These are phyloP conservation scores for Nasua narica DNA, from an alignment of 2,797 vertebrate genomes.

Conservation along the genomic window DNA sequence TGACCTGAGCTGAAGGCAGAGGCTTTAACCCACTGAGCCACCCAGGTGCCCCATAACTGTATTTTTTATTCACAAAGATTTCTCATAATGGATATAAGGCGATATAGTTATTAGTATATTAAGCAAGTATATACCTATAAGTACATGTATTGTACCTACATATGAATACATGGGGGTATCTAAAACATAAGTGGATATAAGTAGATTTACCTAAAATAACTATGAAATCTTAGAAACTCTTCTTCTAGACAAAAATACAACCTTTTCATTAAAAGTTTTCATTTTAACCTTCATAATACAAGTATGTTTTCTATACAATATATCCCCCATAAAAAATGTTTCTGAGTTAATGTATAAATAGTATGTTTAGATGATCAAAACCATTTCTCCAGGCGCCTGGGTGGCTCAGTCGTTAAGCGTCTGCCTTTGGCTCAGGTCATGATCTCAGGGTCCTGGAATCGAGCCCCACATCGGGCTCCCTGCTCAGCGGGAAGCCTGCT, in stretches of 20 bases:
- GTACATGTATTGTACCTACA: neutral
- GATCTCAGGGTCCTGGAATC: too few species aligned
- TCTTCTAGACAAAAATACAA: neutral
- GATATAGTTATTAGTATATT: neutral
- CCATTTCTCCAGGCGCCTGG: neutral
- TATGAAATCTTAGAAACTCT: slow-evolving; percentile 3
- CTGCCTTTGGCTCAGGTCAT: too few species aligned
- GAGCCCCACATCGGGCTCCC: too few species aligned
- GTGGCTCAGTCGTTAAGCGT: too few species aligned
- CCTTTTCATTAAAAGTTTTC: neutral
- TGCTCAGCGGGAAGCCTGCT: too few species aligned
- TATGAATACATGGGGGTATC: neutral
- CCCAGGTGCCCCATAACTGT: neutral
- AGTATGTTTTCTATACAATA: neutral
- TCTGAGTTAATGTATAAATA: neutral
- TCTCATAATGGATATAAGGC: neutral
- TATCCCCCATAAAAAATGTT: neutral
- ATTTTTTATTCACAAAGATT: neutral
- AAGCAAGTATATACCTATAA: neutral
- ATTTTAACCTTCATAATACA: neutral
- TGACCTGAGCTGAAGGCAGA: too few species aligned
- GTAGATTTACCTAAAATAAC: neutral
- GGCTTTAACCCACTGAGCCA: too few species aligned
- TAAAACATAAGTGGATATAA: neutral
- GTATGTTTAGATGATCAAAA: too few species aligned